Evolutionary conservation across 2,888 invertebrate genomes (phyloP).

Genomic region (Acleris sparsana): DNA sequence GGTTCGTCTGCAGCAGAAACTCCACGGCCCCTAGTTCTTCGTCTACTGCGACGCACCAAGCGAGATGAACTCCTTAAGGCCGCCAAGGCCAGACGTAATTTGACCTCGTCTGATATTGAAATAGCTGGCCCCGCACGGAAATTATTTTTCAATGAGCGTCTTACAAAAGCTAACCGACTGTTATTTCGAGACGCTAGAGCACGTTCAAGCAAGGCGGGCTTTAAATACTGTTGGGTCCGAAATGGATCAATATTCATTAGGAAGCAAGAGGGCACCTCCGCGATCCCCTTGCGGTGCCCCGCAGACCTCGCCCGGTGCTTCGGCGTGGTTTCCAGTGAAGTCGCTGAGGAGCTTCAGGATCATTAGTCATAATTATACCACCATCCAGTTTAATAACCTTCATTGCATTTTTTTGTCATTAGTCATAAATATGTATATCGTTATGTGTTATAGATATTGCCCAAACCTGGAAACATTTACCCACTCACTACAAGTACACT

Average conservation of each 20-base stretch:
- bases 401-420: neutral
- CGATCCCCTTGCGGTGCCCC: neutral
- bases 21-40: neutral
- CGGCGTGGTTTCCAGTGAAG: neutral
- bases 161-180: neutral
- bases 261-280: neutral
- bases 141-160: neutral
- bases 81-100: neutral
- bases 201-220: neutral
- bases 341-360: neutral
- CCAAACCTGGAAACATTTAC: neutral
- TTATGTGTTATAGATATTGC: neutral
- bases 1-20: neutral
- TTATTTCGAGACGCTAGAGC: neutral
- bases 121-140: neutral
- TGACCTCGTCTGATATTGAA: neutral
- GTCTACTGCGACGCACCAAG: neutral
- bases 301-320: neutral
- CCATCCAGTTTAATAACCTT: neutral
- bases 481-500: neutral
- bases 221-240: neutral
- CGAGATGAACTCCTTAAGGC: neutral
- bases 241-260: neutral
- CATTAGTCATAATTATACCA: neutral
- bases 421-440: too few species aligned